phyloP scores from a whole-genome alignment of 2,888 invertebrate genomes.

The Trichogramma dendrolimi region DNA sequence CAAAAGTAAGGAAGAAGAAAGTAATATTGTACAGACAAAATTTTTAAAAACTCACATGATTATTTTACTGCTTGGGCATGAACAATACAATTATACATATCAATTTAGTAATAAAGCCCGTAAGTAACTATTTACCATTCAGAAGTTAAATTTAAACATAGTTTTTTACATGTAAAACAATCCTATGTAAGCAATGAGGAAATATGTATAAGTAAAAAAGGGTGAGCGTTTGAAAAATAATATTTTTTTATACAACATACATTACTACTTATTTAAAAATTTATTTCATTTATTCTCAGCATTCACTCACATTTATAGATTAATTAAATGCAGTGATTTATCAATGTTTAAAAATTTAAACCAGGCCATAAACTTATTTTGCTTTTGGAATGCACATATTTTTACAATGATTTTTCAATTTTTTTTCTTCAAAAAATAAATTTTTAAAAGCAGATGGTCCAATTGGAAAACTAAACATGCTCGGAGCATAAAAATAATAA shows the following conservation, averaged over 20 bases:
- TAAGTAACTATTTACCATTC: slow-evolving; percentile 28
- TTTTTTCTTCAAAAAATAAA: too few relatives aligned
- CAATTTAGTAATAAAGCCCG: too few relatives aligned
- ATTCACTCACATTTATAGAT: slow-evolving; percentile 22
- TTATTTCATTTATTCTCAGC: slow-evolving; percentile 19
- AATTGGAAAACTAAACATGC: too few relatives aligned
- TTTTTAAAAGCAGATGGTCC: too few relatives aligned
- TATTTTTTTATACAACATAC: slow-evolving; percentile 24
- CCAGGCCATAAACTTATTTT: slow-evolving; percentile 22
- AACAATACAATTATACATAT: too few relatives aligned
- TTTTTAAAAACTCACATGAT: slow-evolving; percentile 4
- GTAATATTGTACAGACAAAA: not conserved
- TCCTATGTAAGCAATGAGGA: slow-evolving; percentile 22
- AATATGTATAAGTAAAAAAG: slow-evolving; percentile 25
- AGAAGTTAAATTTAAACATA: slow-evolving; percentile 21
- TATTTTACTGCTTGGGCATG: slow-evolving; percentile 4
- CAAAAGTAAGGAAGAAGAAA: slow-evolving; percentile 7
- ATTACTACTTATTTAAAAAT: slow-evolving; percentile 13
- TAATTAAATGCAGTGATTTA: slow-evolving; percentile 26
- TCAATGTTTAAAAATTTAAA: slow-evolving; percentile 22
- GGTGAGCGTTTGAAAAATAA: slow-evolving; percentile 22
- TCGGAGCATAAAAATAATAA: too few relatives aligned
- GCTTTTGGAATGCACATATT: slow-evolving; percentile 20
- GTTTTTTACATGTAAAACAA: slow-evolving; percentile 21
- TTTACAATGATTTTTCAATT: not conserved